Evolutionary conservation across 2,113 vertebrate species (phyloP), one percentile per base, ranked within the genome.

Genomic region (Nothobranchius kuhntae): DNA sequence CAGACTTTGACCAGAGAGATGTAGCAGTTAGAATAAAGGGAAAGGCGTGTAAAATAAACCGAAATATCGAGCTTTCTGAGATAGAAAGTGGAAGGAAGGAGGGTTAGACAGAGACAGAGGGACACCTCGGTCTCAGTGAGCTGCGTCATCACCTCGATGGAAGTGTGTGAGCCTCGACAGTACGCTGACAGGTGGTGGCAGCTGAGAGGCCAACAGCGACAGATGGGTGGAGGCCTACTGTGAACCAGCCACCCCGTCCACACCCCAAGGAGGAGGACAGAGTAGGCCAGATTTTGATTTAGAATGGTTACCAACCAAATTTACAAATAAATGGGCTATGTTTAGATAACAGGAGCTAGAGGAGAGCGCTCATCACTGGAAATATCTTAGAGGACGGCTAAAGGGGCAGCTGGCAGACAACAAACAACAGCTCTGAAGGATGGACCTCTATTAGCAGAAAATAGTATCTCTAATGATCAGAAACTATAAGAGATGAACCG

Each of bases 231-330:
- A 30, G 53, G 40, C 57, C 65, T 71, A 65, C 89, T 78, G 88
- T 84, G 91, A 91, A 92, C 88, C 84, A 88, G 73, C 58, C 73
- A 53, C 61, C 76, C 53, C 55, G 61, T 72, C 57, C 35, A 65
- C 58, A 55, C 17, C 40, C 42, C 13, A 13, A 64, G 60, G 59
- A 80, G 78, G 75, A 82, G 82, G 76, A 13, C 82, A 77, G 78
- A 75, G 77, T 50, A 63, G 81, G 70, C 83, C 75, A 55, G 77
- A 88, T 80, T 90, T 93, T 92, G 92, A 94, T 94, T 94, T 94
- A 95, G 93, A 95, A 86, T 85, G 82, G 92, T 94, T 94, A 93
- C 94, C 90, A 93, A 87, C 90, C 82, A 88, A 89, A 86, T 70
- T 91, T 86, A 91, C 91, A 92, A 94, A 94, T 92, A 92, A 90